Evolutionary conservation across 2,797 vertebrate genomes (phyloP).

Genomic region (Crenuchus spilurus): DNA sequence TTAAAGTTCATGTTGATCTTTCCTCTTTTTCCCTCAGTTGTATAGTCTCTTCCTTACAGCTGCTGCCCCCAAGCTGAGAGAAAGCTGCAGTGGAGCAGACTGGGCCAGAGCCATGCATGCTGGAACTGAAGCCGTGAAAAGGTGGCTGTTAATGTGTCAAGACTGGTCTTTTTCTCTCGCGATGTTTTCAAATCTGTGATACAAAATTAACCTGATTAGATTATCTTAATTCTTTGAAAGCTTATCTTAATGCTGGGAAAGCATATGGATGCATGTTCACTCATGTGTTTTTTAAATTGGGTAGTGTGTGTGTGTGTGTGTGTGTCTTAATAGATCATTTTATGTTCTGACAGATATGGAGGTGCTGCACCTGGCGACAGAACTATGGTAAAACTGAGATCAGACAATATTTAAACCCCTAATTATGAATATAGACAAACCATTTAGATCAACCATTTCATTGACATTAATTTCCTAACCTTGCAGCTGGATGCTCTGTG

Average conservation of each 20-base stretch:
- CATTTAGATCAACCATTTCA: not conserved
- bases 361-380: constrained; percentile 90
- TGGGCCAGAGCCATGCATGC: constrained; percentile 89
- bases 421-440: not conserved
- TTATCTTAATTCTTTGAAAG: not conserved
- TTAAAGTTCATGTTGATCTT: not conserved
- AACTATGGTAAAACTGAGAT: constrained; percentile 84
- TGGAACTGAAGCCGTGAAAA: constrained; percentile 87
- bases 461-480: not conserved
- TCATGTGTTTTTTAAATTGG: too few relatives aligned
- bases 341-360: constrained; percentile 80
- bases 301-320: too few relatives aligned
- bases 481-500: constrained; percentile 88
- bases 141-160: constrained; percentile 63
- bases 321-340: not conserved
- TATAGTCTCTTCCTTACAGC: constrained; percentile 93
- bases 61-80: constrained; percentile 78
- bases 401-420: not conserved
- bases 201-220: not conserved
- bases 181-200: too few relatives aligned
- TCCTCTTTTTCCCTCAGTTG: constrained; percentile 71
- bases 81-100: constrained; percentile 56
- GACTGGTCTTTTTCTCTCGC: not conserved
- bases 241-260: not conserved
- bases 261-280: too few relatives aligned